phyloP scores from a whole-genome alignment of 2,113 vertebrate genomes.

The Callopanchax toddi region DNA sequence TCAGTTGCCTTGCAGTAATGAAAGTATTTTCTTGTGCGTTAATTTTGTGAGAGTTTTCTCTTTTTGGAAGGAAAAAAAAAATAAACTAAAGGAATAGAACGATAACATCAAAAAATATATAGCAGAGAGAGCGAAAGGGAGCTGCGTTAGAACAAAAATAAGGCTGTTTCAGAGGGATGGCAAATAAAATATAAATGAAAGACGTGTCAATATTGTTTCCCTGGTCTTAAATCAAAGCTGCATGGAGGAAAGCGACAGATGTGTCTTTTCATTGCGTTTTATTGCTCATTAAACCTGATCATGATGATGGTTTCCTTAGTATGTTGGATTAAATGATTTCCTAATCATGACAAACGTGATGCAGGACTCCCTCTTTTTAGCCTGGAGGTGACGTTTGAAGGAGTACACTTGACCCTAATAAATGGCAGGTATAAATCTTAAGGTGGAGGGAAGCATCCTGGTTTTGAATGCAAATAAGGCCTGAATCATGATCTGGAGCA shows the following conservation, averaged over 20 bases:
- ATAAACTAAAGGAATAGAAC: not conserved
- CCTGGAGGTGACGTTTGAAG: conserved; percentile 57
- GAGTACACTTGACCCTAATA: conserved; percentile 49
- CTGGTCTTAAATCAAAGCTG: conserved; percentile 10
- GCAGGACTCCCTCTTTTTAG: conserved; percentile 23
- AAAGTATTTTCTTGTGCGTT: too few species aligned
- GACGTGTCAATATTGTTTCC: not conserved
- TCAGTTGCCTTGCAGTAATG: conserved; percentile 52
- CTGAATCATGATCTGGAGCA: conserved; percentile 25
- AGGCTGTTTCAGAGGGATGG: not conserved
- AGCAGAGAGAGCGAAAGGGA: not conserved
- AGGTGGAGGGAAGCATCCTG: conserved; percentile 13
- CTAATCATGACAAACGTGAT: conserved; percentile 49
- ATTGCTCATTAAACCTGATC: conserved; percentile 22
- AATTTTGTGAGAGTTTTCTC: too few species aligned
- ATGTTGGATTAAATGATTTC: conserved; percentile 32
- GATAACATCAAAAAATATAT: not conserved
- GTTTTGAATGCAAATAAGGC: conserved; percentile 51
- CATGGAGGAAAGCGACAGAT: conserved; percentile 17
- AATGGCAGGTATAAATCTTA: conserved; percentile 44
- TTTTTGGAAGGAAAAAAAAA: not conserved
- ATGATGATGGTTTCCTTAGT: conserved; percentile 22
- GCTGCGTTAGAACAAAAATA: not conserved
- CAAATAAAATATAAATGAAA: conserved; percentile 4
- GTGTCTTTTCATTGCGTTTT: conserved; percentile 29